These are phyloP conservation scores for Pyrrhosoma nymphula DNA, from an alignment of 2,888 invertebrate genomes.

Conservation along the genomic window DNA sequence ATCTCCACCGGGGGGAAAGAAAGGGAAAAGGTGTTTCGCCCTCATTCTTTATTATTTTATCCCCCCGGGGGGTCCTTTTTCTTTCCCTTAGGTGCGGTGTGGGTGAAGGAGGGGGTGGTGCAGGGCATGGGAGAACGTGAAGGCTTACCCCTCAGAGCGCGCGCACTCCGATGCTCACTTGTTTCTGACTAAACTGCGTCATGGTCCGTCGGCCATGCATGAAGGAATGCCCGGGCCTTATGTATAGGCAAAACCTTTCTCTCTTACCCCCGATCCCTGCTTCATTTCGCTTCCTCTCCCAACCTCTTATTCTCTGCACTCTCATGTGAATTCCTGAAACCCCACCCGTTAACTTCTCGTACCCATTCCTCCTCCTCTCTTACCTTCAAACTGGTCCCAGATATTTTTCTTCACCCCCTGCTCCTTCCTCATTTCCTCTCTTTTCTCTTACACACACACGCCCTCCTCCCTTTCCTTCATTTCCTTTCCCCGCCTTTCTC, in stretches of 20 bases:
- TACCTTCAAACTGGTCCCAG: no score
- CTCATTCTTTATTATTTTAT: neutral
- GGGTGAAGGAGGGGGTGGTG: neutral
- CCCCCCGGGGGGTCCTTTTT: neutral
- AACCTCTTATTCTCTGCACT: neutral
- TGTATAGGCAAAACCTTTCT: neutral
- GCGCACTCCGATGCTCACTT: conserved; percentile 25
- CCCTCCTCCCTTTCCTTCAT: neutral
- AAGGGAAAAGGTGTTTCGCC: conserved; percentile 37
- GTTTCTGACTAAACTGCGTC: conserved; percentile 58
- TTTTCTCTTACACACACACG: neutral
- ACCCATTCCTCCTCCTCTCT: neutral
- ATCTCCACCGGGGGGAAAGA: neutral
- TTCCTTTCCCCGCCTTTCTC: conserved; percentile 19
- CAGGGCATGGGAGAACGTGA: neutral
- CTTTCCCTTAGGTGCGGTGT: neutral
- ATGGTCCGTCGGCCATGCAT: conserved; percentile 57
- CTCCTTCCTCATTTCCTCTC: no score
- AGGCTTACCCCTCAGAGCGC: neutral
- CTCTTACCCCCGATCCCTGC: neutral
- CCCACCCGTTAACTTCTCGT: no score
- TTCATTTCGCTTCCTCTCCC: conserved; percentile 10
- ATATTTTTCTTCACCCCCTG: no score
- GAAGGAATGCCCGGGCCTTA: neutral
- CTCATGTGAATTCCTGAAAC: neutral